These are phyloP conservation scores for Lobophora halterata DNA, from an alignment of 2,888 invertebrate genomes.

Conservation along the genomic window DNA sequence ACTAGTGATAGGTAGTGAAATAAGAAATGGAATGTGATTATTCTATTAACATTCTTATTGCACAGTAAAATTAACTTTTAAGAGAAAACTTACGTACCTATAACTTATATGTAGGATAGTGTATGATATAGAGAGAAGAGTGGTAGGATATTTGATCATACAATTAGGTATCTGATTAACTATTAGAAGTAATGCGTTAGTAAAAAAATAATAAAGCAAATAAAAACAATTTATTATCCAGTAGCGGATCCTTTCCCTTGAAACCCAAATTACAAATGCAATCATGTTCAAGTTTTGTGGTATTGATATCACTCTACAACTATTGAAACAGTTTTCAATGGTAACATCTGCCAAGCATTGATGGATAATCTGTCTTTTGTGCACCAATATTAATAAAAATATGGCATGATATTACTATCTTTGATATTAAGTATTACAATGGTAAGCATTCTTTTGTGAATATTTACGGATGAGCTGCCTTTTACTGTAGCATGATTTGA, in stretches of 20 bases:
- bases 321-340: slow-evolving; percentile 28
- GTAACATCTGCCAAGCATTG: slow-evolving; percentile 66
- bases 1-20: too few relatives aligned
- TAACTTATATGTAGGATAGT: too few relatives aligned
- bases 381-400: slow-evolving; percentile 77
- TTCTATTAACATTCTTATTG: slow-evolving; percentile 8
- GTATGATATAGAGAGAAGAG: too few relatives aligned
- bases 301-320: slow-evolving; percentile 21
- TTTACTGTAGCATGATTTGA: slow-evolving; percentile 56
- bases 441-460: slow-evolving; percentile 61
- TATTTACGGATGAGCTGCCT: slow-evolving; percentile 67
- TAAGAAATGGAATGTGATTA: slow-evolving; percentile 21
- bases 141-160: too few relatives aligned
- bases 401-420: slow-evolving; percentile 71
- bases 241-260: too few relatives aligned
- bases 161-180: too few relatives aligned
- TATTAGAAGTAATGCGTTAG: too few relatives aligned
- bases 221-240: too few relatives aligned
- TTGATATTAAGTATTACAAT: slow-evolving; percentile 69
- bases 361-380: slow-evolving; percentile 77
- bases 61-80: slow-evolving; percentile 2
- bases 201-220: too few relatives aligned
- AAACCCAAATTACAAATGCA: slow-evolving; percentile 11
- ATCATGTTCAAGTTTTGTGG: slow-evolving; percentile 15
- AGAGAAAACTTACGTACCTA: too few relatives aligned